Base-by-base conservation (phyloP, 2,888 invertebrate genomes). In the Cetonia aurata region DNA sequence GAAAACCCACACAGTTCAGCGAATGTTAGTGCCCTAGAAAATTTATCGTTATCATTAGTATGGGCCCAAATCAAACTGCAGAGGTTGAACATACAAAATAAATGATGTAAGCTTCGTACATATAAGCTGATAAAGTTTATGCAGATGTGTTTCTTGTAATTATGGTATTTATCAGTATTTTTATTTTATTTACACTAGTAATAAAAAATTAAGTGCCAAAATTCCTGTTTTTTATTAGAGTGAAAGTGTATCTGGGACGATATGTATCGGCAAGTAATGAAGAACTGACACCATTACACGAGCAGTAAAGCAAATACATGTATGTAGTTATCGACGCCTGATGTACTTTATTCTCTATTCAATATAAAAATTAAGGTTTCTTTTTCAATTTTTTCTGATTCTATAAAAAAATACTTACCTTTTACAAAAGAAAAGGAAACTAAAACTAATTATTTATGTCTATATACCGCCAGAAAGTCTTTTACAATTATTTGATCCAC, bases 51-150 rank as follows among this genome's bases (percentile, higher is more conserved):
- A 37, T 62, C 62, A 1, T 50, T 62, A 10, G 48, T 62, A 8
- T 62, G 62, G 62, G 62, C 62, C 6, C 48, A 62, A 48, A 62
- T 62, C 13, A 62, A 62, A 15, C 15, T 62, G 33, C n/a, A 48
- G 48, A 48, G 62, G 48, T 31, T 62, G 10, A 33, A 62, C 48
- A 33, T 62, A 15, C 13, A 37, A 62, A 33, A 15, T 41, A 37
- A 57, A 57, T 41, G 10, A 15, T 57, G 25, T 25, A 25, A 25
- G 25, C 25, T 25, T 25, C 1, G 1, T 25, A 25, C 25, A 4
- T 25, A 25, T 4, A 25, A 25, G 25, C 4, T 25, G 25, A 25
- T 25, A 25, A 25, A 25, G 25, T 25, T 25, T 25, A 25, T 3
- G 25, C 25, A 1, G 50, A 6, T 50, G 12, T 0, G 31, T 12